Percentiles rank a stretch among this genome's conserved stretches.
Conservation (phyloP, 2,888 invertebrate genomes). For the Polyommatus icarus region DNA sequence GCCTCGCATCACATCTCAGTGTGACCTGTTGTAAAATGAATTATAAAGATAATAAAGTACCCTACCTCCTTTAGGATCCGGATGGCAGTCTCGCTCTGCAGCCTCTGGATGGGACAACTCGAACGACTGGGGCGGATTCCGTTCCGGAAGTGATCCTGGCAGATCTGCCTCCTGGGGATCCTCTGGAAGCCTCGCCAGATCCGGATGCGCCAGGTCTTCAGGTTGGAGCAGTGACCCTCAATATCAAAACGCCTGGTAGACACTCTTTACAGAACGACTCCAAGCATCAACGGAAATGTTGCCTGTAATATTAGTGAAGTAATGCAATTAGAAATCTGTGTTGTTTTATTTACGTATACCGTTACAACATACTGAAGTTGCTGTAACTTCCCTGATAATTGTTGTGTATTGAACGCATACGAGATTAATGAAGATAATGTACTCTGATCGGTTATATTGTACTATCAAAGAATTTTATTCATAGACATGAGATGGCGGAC, state of each 20-base stretch:
- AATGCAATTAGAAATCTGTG: constrained; percentile 11
- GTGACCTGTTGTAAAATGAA: neutral
- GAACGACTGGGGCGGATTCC: neutral
- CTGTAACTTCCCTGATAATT: neutral
- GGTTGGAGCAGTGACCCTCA: neutral
- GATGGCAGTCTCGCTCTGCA: constrained; percentile 13
- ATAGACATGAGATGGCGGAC: too few species aligned
- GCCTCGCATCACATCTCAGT: too few species aligned
- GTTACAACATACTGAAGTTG: neutral
- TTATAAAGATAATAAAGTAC: neutral
- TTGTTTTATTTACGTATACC: neutral
- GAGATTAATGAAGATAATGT: neutral
- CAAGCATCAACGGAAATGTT: neutral
- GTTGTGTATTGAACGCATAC: neutral
- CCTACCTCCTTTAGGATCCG: neutral
- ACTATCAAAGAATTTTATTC: too few species aligned
- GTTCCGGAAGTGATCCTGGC: neutral
- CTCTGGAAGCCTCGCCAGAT: neutral
- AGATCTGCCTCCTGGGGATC: neutral
- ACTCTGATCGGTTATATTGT: neutral
- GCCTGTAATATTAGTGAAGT: neutral
- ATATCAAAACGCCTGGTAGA: neutral
- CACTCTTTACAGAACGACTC: neutral
- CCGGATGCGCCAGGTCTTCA: neutral
- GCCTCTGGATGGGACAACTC: neutral